Evolutionary conservation across 2,797 vertebrate genomes (phyloP).

Genomic region (Botia kubotai): DNA sequence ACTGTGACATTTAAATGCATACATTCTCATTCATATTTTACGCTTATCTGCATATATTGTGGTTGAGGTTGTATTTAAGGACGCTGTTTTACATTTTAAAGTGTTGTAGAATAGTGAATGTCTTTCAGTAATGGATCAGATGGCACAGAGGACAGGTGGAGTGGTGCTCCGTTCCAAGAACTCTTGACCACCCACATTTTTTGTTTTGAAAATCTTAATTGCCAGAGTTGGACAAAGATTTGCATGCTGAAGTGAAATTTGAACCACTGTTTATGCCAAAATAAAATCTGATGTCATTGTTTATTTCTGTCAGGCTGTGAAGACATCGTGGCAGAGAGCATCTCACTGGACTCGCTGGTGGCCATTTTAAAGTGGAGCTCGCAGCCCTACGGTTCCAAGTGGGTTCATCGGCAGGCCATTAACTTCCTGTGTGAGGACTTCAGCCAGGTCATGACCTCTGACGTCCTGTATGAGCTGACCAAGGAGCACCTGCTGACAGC

Average conservation of each 20-base stretch:
- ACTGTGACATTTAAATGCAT: conserved; percentile 43
- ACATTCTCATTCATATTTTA: conserved; percentile 34
- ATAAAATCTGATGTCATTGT: conserved; percentile 9
- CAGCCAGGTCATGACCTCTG: conserved; percentile 94
- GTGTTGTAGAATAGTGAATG: background rate
- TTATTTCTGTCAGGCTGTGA: conserved; percentile 85
- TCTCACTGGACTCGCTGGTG: conserved; percentile 94
- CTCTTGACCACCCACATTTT: conserved; percentile 8
- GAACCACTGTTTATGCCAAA: background rate
- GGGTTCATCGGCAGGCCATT: conserved; percentile 96
- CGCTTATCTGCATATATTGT: conserved; percentile 22
- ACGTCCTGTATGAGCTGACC: conserved; percentile 94
- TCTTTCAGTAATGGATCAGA: background rate
- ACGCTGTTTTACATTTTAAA: background rate
- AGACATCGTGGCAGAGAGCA: conserved; percentile 96
- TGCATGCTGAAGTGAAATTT: conserved; percentile 10
- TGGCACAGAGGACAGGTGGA: too few relatives aligned
- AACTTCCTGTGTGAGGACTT: conserved; percentile 99
- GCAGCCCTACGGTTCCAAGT: conserved; percentile 96
- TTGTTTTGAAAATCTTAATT: conserved; percentile 6
- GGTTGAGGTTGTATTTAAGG: background rate
- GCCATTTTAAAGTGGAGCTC: conserved; percentile 98
- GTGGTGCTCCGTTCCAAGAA: background rate
- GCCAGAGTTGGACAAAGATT: background rate
- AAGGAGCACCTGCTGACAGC: conserved; percentile 95